Percentiles rank a stretch among this genome's conserved stretches.
These are phyloP conservation scores for Odontesthes bonariensis DNA, from an alignment of 2,113 vertebrate species.

Conservation along the genomic window DNA sequence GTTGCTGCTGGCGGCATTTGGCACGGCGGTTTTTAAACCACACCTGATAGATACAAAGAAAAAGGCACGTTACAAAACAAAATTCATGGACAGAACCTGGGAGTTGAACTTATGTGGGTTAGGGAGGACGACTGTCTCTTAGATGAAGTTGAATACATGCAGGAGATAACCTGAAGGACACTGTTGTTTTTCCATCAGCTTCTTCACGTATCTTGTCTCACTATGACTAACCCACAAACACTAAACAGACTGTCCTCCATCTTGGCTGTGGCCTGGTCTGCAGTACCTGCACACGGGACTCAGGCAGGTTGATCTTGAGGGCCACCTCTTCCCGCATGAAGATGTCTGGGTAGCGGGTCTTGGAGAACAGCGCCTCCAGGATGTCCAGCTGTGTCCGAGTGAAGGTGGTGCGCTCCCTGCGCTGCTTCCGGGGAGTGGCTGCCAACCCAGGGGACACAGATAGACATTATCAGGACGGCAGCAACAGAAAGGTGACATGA, in stretches of 20 bases:
- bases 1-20: conserved; percentile 89
- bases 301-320: conserved; percentile 89
- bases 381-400: conserved; percentile 89
- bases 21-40: conserved; percentile 90
- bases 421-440: conserved; percentile 88
- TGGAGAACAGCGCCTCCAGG: conserved; percentile 87
- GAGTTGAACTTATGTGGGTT: too few relatives aligned
- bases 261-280: neutral
- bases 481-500: neutral
- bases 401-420: conserved; percentile 88
- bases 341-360: conserved; percentile 90
- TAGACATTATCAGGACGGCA: conserved; percentile 16
- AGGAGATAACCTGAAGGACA: too few relatives aligned
- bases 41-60: conserved; percentile 68
- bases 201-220: neutral
- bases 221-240: neutral
- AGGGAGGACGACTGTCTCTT: too few relatives aligned
- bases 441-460: conserved; percentile 28
- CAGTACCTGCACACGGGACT: conserved; percentile 88
- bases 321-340: conserved; percentile 92
- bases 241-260: conserved; percentile 7
- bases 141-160: too few relatives aligned
- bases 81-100: fast-evolving
- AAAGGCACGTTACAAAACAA: neutral
- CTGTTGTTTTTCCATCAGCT: neutral